These are phyloP conservation scores for Ellobius talpinus DNA, from an alignment of 2,113 vertebrate species.

Conservation along the genomic window DNA sequence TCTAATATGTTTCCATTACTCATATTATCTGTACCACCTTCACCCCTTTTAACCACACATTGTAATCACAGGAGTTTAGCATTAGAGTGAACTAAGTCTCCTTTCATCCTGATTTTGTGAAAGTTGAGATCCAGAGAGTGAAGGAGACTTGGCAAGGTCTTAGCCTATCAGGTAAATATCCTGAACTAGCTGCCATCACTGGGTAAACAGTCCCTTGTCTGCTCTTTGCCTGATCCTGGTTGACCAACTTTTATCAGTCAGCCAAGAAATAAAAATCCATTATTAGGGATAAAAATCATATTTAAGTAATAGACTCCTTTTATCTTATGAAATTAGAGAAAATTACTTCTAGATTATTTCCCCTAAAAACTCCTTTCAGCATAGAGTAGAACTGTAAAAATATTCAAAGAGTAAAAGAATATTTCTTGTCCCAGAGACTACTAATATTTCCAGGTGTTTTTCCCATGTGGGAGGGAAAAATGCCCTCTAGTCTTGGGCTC, in stretches of 20 bases:
- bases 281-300: background rate
- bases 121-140: constrained; percentile 1
- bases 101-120: background rate
- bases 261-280: constrained; percentile 5
- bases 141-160: background rate
- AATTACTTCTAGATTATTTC: constrained; percentile 35
- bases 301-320: background rate
- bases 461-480: constrained; percentile 62
- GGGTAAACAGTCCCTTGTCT: background rate
- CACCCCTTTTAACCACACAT: background rate
- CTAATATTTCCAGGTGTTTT: constrained; percentile 77
- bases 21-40: background rate
- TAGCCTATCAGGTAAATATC: background rate
- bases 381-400: constrained; percentile 59
- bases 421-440: constrained; percentile 42
- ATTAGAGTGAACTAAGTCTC: background rate
- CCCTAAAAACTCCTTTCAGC: constrained; percentile 1
- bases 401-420: constrained; percentile 51
- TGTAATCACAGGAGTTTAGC: background rate
- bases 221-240: background rate
- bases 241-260: background rate
- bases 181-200: background rate
- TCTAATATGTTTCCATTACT: background rate
- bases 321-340: background rate
- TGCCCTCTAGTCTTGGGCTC: constrained; percentile 5